Conservation (phyloP, 2,888 invertebrate species). For the Lissonota sp. region DNA sequence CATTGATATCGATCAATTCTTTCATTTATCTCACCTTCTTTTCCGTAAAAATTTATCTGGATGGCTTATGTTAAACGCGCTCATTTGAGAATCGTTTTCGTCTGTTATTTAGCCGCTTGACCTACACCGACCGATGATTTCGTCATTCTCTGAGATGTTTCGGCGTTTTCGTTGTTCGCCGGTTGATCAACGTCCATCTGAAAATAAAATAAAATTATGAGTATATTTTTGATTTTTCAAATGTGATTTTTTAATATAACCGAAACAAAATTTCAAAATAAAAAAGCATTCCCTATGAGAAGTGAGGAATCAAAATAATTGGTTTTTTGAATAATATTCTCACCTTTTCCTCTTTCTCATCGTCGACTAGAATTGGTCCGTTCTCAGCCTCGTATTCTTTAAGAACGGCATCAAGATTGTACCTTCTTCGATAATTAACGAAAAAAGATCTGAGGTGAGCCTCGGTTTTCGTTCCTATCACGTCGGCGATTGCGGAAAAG, state of each 20-base stretch:
- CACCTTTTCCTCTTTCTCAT: slow-evolving; percentile 83
- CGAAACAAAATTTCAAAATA: not conserved
- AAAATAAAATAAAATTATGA: slow-evolving; percentile 45
- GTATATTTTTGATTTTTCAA: not conserved
- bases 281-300: slow-evolving; percentile 16
- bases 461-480: slow-evolving; percentile 97
- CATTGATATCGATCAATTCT: slow-evolving; percentile 55
- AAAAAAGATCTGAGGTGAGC: slow-evolving; percentile 96
- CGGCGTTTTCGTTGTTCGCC: slow-evolving; percentile 77
- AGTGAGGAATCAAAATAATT: slow-evolving; percentile 2
- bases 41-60: slow-evolving; percentile 61
- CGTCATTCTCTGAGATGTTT: slow-evolving; percentile 80
- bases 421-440: slow-evolving; percentile 94
- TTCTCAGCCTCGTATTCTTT: slow-evolving; percentile 94
- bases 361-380: slow-evolving; percentile 85
- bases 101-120: slow-evolving; percentile 82
- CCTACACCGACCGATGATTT: slow-evolving; percentile 76
- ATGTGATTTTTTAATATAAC: not conserved
- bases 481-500: slow-evolving; percentile 97
- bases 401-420: slow-evolving; percentile 93
- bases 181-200: slow-evolving; percentile 82
- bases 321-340: not conserved
- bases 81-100: slow-evolving; percentile 65
- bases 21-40: slow-evolving; percentile 1
- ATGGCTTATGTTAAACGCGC: slow-evolving; percentile 52